A percentile compares a stretch with the other conserved stretches of the same genome.
These are phyloP conservation scores for Hypercompe scribonia DNA, from an alignment of 2,888 invertebrate species.

Conservation along the genomic window DNA sequence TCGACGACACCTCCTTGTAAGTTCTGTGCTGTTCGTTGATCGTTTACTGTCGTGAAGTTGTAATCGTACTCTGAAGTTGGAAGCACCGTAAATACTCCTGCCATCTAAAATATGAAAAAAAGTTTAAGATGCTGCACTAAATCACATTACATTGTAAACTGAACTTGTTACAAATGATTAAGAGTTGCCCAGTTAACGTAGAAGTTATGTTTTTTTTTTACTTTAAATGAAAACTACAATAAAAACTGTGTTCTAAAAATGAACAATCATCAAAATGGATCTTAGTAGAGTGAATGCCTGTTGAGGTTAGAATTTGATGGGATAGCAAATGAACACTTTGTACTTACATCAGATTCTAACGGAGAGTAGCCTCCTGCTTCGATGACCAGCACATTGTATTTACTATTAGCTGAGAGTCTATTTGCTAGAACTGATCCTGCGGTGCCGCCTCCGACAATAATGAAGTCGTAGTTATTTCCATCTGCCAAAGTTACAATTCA, in stretches of 20 bases:
- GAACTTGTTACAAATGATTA: too few species aligned
- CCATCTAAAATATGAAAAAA: slow-evolving; percentile 37
- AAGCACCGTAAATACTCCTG: slow-evolving; percentile 50
- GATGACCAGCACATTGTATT: slow-evolving; percentile 27
- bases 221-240: too few species aligned
- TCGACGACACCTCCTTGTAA: slow-evolving; percentile 24
- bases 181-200: too few species aligned
- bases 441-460: slow-evolving; percentile 43
- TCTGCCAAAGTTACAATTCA: slow-evolving; percentile 22
- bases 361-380: slow-evolving; percentile 36
- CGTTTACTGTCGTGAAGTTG: slow-evolving; percentile 52
- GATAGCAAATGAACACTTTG: too few species aligned
- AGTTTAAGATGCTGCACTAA: neutral
- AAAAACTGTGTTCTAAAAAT: too few species aligned
- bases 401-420: slow-evolving; percentile 33
- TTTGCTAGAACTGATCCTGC: slow-evolving; percentile 41
- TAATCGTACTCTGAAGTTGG: slow-evolving; percentile 52
- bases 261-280: too few species aligned
- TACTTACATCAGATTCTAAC: slow-evolving; percentile 32
- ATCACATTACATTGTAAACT: too few species aligned
- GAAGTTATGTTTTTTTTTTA: too few species aligned
- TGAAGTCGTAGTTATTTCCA: slow-evolving; percentile 32
- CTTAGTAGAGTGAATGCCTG: too few species aligned
- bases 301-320: too few species aligned
- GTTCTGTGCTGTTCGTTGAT: slow-evolving; percentile 49